Evolutionary conservation across 2,888 invertebrate genomes (phyloP).

Genomic region (Ophion costatus): DNA sequence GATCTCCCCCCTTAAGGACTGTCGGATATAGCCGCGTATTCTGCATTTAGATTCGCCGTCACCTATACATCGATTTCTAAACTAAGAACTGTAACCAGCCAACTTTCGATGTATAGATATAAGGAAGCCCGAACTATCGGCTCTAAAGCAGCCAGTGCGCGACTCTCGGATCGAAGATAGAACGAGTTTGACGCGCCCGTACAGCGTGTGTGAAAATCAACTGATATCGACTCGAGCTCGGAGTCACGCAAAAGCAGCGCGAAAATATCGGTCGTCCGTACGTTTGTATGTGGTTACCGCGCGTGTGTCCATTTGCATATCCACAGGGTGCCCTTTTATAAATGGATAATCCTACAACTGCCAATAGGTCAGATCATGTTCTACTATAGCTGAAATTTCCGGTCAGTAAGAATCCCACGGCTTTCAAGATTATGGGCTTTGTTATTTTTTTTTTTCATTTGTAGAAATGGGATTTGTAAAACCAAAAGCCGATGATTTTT

Average conservation of each 20-base stretch:
- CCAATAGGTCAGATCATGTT: too few species aligned
- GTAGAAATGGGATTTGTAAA: too few species aligned
- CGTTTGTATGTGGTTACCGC: background rate
- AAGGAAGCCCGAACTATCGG: slow-evolving; percentile 17
- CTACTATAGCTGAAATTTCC: too few species aligned
- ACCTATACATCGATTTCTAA: slow-evolving; percentile 36
- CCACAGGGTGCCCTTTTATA: too few species aligned
- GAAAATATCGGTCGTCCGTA: background rate
- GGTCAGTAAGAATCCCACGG: too few species aligned
- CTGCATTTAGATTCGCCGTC: slow-evolving; percentile 24
- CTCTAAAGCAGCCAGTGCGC: background rate
- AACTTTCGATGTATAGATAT: slow-evolving; percentile 25
- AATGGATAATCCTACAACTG: too few species aligned
- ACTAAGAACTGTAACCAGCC: slow-evolving; percentile 34
- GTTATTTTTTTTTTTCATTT: too few species aligned
- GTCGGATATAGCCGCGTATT: slow-evolving; percentile 24
- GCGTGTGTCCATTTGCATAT: too few species aligned
- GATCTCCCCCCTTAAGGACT: background rate
- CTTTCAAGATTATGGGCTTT: too few species aligned
- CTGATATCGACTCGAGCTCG: slow-evolving; percentile 1
- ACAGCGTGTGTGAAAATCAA: background rate
- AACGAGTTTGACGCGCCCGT: slow-evolving; percentile 2
- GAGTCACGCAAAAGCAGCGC: background rate
- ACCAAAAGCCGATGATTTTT: too few species aligned
- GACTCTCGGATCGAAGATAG: slow-evolving; percentile 9